A percentile compares a stretch with the other conserved stretches of the same genome.
phyloP scores from a whole-genome alignment of 2,797 vertebrate species.

The Ficedula albicollis region DNA sequence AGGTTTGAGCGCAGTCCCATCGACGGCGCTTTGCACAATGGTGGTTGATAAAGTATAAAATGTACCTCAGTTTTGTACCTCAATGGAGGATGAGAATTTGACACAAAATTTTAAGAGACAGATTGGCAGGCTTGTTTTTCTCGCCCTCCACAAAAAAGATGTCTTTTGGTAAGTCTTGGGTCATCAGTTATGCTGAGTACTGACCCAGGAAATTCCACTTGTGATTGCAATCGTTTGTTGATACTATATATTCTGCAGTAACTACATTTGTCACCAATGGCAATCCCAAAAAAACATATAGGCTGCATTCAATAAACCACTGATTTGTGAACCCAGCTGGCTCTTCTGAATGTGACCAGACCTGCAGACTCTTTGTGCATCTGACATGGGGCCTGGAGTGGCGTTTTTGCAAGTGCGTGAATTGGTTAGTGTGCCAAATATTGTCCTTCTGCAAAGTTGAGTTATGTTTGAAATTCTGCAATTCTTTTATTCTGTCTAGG shows the following conservation, averaged over 20 bases:
- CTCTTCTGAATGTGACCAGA: neutral
- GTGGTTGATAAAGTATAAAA: neutral
- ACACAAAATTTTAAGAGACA: neutral
- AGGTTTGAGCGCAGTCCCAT: neutral
- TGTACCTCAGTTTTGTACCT: neutral
- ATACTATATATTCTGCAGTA: neutral
- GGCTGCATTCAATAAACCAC: neutral
- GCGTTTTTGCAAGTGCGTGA: neutral
- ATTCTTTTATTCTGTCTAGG: neutral
- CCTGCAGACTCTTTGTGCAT: neutral
- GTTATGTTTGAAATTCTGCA: neutral
- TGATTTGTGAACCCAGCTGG: neutral
- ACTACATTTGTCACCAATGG: neutral
- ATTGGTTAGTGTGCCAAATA: neutral
- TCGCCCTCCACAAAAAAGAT: rapidly evolving
- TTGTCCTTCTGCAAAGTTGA: neutral
- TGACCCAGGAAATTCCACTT: neutral
- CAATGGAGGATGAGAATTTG: neutral
- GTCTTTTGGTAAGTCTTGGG: neutral
- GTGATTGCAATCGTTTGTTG: neutral
- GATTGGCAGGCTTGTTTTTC: neutral
- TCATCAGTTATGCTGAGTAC: neutral
- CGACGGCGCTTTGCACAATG: rapidly evolving
- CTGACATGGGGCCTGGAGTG: neutral
- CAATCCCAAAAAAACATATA: neutral